phyloP scores from a whole-genome alignment of 2,113 vertebrate species.

The Marmota monax region DNA sequence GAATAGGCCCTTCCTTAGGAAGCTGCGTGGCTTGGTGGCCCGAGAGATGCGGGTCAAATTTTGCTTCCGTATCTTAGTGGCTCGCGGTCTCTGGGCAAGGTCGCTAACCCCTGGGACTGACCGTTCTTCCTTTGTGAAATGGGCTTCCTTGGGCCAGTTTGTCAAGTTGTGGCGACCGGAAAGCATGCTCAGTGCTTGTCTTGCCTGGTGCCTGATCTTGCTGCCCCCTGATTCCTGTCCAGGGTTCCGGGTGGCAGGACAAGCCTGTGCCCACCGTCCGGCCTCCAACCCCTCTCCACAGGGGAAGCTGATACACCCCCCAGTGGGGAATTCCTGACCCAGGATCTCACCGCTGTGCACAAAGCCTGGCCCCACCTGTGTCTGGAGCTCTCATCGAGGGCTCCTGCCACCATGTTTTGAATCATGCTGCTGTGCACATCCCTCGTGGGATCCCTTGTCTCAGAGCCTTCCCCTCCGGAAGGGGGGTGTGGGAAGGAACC shows the following conservation, averaged over 20 bases:
- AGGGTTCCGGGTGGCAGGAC: background rate
- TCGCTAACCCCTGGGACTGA: accelerated
- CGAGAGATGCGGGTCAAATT: background rate
- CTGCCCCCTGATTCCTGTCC: background rate
- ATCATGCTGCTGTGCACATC: background rate
- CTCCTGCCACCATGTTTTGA: background rate
- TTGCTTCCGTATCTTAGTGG: background rate
- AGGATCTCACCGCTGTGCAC: background rate
- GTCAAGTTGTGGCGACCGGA: no score
- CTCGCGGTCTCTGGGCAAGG: background rate
- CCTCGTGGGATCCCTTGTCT: background rate
- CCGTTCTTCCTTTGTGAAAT: background rate
- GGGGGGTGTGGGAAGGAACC: background rate
- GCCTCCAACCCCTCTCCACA: accelerated
- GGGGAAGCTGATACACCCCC: no score
- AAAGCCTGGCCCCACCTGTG: accelerated
- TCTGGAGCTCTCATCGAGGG: background rate
- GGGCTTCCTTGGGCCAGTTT: background rate
- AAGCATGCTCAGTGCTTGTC: accelerated
- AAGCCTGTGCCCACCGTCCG: accelerated
- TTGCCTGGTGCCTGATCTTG: accelerated
- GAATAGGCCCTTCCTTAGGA: background rate
- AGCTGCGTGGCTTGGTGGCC: background rate
- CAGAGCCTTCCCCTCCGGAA: accelerated
- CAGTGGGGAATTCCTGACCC: accelerated